Base-by-base conservation (phyloP, 92 coral and sea anemone genomes). In the Epizoanthus rinbou region DNA sequence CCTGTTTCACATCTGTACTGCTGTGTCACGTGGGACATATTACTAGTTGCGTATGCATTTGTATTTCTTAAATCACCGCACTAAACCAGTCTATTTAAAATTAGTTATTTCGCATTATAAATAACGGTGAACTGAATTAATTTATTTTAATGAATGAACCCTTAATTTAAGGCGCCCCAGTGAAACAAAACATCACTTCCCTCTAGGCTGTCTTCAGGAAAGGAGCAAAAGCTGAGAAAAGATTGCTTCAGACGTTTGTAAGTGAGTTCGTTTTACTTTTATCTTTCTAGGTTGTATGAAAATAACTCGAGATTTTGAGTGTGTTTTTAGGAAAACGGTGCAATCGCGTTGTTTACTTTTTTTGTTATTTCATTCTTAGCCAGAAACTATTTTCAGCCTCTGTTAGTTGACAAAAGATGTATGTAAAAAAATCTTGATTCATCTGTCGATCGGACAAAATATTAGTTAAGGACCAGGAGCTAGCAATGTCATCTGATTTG, bases 71-170 rank as follows among this genome's bases (percentile, higher is more conserved):
- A 62, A 78, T 78, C 71, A 41, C 58, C 82, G 57, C 82, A 83
- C 87, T 70, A 88, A 93, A 85, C 81, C 86, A 89, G 91, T 82
- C 80, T 65, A 75, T 84, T 89, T 91, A 80, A 57, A 91, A 86
- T 90, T 89, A 89, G 98, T 89, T 91, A 85, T 91, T 93, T 86
- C 91, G 92, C 89, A 90, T 93, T 89, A 91, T 91, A 93, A 93
- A 90, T 90, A 93, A 89, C 89, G 89, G 76, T 73, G 63, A 88
- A 93, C 88, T 93, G 95, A 91, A 90, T 93, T 93, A 93, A 87
- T 93, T 93, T 89, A 81, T 90, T 84, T 84, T 90, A 89, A 94
- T 89, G 92, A 91, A 93, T 93, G 85, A 94, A 91, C 84, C 74
- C 88, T 82, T 89, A 81, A 87, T 93, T 91, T 89, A 91, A 85